phyloP scores from a whole-genome alignment of 1,140 invertebrate genomes.

The Eubasilissa regina region DNA sequence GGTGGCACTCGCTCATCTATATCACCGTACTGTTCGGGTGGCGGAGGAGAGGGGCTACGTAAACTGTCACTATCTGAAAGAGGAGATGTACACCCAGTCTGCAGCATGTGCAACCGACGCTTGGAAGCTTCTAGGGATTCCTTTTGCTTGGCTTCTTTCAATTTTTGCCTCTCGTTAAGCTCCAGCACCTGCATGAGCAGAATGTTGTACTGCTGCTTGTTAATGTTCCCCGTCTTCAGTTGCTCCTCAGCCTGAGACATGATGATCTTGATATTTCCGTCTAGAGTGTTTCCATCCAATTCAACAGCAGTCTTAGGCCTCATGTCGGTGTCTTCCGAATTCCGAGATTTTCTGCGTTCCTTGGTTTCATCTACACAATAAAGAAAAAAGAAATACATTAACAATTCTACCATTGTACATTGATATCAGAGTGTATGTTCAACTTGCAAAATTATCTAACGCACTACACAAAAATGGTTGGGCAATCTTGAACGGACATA shows the following conservation, averaged over 20 bases:
- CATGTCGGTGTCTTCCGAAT: conserved; percentile 71
- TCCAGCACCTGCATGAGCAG: conserved; percentile 85
- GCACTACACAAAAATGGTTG: no score
- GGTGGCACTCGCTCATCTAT: conserved; percentile 69
- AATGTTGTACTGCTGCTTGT: conserved; percentile 85
- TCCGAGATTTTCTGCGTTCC: conserved; percentile 34
- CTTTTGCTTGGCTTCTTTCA: conserved; percentile 82
- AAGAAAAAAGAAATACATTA: neutral
- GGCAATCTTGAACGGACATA: no score
- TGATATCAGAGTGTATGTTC: no score
- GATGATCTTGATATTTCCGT: conserved; percentile 82
- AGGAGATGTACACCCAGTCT: conserved; percentile 57
- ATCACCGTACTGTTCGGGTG: conserved; percentile 67
- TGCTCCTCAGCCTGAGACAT: conserved; percentile 89
- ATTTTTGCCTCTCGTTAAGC: conserved; percentile 84
- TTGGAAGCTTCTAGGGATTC: conserved; percentile 72
- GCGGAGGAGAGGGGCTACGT: conserved; percentile 39
- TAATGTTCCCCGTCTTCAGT: conserved; percentile 81
- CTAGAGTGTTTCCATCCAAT: conserved; percentile 72
- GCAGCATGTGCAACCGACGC: conserved; percentile 64
- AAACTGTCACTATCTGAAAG: conserved; percentile 49
- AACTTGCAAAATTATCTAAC: no score
- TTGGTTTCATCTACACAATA: conserved; percentile 43
- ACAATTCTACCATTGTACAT: neutral
- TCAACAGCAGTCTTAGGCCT: conserved; percentile 57